A percentile compares a stretch with the other conserved stretches of the same genome.
phyloP scores from a whole-genome alignment of 2,113 vertebrate genomes.

The Dicrurus megarhynchus region DNA sequence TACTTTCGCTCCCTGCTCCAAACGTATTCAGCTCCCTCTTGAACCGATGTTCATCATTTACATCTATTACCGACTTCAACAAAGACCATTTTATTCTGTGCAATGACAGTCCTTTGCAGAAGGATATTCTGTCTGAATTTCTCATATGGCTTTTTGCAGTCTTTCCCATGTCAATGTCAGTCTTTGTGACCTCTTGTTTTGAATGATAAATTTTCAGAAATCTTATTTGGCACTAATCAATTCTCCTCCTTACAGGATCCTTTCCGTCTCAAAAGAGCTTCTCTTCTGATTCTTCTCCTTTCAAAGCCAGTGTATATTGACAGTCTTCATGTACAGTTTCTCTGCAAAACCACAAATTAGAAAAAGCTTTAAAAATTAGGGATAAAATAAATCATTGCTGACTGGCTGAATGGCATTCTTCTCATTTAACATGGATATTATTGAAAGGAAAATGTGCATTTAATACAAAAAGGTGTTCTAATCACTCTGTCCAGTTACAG shows the following conservation, averaged over 20 bases:
- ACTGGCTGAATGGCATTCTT: neutral
- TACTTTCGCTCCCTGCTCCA: neutral
- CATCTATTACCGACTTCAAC: conserved; percentile 17
- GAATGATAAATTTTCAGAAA: neutral
- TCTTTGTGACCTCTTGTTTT: neutral
- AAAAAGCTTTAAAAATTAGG: neutral
- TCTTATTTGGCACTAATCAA: neutral
- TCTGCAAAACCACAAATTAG: neutral
- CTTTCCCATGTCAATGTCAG: neutral
- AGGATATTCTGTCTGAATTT: neutral
- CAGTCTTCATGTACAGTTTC: neutral
- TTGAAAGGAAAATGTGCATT: conserved; percentile 20
- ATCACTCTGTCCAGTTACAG: conserved; percentile 30
- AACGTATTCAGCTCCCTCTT: conserved; percentile 8
- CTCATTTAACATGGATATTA: neutral
- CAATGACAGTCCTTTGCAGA: neutral
- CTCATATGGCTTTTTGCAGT: neutral
- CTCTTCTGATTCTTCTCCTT: neutral
- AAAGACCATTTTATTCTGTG: neutral
- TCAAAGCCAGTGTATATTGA: neutral
- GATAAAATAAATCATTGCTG: neutral
- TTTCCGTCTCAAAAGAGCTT: neutral
- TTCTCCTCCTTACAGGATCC: neutral
- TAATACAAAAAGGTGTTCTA: conserved; percentile 47
- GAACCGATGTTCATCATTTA: neutral